Conservation (phyloP, 2,113 vertebrate genomes). For the Thryonomys swinderianus region DNA sequence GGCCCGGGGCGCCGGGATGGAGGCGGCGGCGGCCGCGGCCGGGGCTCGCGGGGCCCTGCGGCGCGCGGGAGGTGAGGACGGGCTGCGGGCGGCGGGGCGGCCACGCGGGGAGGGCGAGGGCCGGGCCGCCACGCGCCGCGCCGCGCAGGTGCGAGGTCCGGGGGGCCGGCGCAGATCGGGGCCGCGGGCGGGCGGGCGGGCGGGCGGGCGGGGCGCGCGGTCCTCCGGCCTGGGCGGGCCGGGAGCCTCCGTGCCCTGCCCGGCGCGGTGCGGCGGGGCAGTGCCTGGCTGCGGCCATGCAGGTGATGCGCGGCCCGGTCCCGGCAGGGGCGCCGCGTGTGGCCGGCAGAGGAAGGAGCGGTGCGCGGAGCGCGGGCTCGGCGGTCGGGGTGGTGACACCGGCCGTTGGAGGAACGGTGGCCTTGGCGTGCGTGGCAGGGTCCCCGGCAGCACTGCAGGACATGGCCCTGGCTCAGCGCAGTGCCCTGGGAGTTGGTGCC, state of each 20-base stretch:
- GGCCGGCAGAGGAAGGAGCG: neutral
- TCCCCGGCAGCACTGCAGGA: neutral
- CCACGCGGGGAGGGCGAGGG: conserved; percentile 61
- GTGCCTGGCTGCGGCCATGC: conserved; percentile 6
- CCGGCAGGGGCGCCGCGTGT: neutral
- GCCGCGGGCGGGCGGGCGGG: neutral
- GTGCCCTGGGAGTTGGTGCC: neutral
- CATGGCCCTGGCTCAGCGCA: neutral
- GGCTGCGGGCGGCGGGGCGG: neutral
- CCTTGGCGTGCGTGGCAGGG: neutral
- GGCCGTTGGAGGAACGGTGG: neutral
- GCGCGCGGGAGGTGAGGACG: conserved; percentile 71
- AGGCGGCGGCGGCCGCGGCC: conserved; percentile 76
- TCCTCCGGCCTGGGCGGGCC: neutral
- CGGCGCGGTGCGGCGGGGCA: neutral
- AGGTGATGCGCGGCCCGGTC: conserved; percentile 44
- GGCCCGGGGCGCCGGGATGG: conserved; percentile 86
- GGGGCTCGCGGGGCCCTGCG: conserved; percentile 72
- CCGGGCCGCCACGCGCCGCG: conserved; percentile 61
- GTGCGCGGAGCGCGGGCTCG: conserved; percentile 54
- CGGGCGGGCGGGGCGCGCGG: neutral
- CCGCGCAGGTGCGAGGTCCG: conserved; percentile 73
- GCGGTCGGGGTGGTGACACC: conserved; percentile 12
- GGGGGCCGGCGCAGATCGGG: neutral
- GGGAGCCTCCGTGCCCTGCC: neutral